These are phyloP conservation scores for Norana najaformis DNA, from an alignment of 2,888 invertebrate species.

Conservation along the genomic window DNA sequence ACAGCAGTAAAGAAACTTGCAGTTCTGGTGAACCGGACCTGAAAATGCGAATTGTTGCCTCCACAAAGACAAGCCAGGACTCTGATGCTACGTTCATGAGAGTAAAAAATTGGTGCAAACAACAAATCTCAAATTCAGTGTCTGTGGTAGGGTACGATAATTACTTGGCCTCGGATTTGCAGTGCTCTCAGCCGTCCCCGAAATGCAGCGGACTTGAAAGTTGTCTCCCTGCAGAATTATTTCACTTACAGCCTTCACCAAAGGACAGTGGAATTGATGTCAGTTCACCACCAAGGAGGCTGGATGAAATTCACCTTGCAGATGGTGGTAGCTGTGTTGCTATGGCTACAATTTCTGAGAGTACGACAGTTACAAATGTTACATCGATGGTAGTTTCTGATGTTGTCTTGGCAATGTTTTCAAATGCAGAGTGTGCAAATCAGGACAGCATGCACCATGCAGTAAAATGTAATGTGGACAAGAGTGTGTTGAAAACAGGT, in stretches of 20 bases:
- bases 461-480: background rate
- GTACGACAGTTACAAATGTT: background rate
- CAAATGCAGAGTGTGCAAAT: background rate
- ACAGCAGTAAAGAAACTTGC: background rate
- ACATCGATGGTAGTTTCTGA: background rate
- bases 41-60: background rate
- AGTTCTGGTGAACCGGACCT: background rate
- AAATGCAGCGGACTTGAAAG: background rate
- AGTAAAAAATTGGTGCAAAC: slow-evolving; percentile 14
- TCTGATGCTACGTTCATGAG: background rate
- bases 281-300: background rate
- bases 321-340: background rate
- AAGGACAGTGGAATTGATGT: slow-evolving; percentile 19
- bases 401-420: slow-evolving; percentile 13
- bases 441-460: slow-evolving; percentile 4
- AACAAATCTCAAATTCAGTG: background rate
- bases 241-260: slow-evolving; percentile 9
- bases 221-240: background rate
- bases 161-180: background rate
- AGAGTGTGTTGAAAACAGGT: background rate
- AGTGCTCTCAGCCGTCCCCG: background rate
- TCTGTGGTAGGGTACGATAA: background rate
- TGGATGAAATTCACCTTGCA: slow-evolving; percentile 7
- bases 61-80: background rate
- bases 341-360: background rate